Evolutionary conservation across 2,888 invertebrate species (phyloP), one percentile per base, ranked within the genome.

Genomic region (Heteromyza rotundicornis): DNA sequence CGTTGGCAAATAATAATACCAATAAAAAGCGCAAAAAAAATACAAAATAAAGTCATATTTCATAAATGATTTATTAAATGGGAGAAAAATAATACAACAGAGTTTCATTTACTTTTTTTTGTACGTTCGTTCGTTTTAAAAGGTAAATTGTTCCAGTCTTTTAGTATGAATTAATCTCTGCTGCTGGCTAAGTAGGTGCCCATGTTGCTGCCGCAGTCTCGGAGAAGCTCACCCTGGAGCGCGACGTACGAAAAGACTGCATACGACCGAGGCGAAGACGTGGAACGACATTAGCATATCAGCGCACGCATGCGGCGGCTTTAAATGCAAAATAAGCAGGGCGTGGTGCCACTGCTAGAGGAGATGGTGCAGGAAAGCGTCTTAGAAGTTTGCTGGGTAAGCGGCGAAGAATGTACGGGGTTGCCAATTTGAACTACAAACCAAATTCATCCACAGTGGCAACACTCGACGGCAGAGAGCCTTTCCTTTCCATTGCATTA

Each of bases 41-140:
- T 2, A n/a, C 24, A 44, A 68, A 74, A 72, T 72, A 69, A 73
- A 75, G 71, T 70, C 74, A 74, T 75, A 74, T 70, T 73, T 75
- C 72, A 74, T 70, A 72, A 74, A 73, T 74, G 75, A 75, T 75
- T 75, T 75, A 74, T 75, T 71, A 70, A 74, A 72, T 71, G 66
- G 58, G 65, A 64, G 64, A 59, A 57, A 61, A 61, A 58, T 22
- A 44, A n/a, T 22, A 17, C 2, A 50, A 50, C 20, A 20, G 50
- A 14, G 52, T 40, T 40, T 40, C 14, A 14, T 50, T 22, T 20
- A 44, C 10, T 17, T 12, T 24, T 54, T 2, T 35, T 58, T 51
- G 22, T 17, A 32, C 27, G 20, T 47, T 59, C 35, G n/a, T n/a
- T n/a, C 2, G 20, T 53, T 35, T 17, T 47, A 47, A 56, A 57